Base-by-base conservation (phyloP, 2,797 vertebrate genomes). In the Decapterus maruadsi region DNA sequence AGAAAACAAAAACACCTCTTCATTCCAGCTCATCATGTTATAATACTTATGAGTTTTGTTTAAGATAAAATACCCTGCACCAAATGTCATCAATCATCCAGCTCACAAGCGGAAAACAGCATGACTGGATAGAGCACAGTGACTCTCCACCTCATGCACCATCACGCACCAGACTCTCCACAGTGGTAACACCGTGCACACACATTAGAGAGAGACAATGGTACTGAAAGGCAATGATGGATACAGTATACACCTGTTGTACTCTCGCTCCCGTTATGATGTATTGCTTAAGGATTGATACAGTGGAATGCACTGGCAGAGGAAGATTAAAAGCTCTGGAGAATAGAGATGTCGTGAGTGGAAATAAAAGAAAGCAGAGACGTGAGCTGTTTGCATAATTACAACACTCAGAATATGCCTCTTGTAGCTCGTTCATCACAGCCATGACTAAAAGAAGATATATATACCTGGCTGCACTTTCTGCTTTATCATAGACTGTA, bases 341-440 rank as follows among this genome's bases (percentile, higher is more conserved):
- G 72, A 84, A 59, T 2, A 65, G 16, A 57, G 31, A 75, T 48
- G 69, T 61, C 14, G 4, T 72, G 57, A 65, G 62, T 4, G 42
- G 19, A 54, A 45, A 48, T 46, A 55, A 64, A 43, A 71, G n/a
- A 54, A 53, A 72, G 14, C 31, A 31, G 55, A 62, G 55, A 54
- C 22, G 22, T 71, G 50, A 66, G 43, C 68, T 6, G 60, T 68
- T 77, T 81, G 65, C 55, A 74, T 80, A 80, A 87, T 77, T 68
- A 72, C 2, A 67, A 57, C 58, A 16, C 26, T 63, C 29, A 68
- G 29, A 75, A 76, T n/a, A 1, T 2, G 55, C 20, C 48, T 68
- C 43, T 65, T 50, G 55, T 13, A 59, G 62, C 72, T 73, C 72
- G 67, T 89, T 77, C 26, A 84, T 90, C 79, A 80, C 36, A 64